Evolutionary conservation across 1,140 invertebrate genomes (phyloP).

Genomic region (Papilio polyxenes): DNA sequence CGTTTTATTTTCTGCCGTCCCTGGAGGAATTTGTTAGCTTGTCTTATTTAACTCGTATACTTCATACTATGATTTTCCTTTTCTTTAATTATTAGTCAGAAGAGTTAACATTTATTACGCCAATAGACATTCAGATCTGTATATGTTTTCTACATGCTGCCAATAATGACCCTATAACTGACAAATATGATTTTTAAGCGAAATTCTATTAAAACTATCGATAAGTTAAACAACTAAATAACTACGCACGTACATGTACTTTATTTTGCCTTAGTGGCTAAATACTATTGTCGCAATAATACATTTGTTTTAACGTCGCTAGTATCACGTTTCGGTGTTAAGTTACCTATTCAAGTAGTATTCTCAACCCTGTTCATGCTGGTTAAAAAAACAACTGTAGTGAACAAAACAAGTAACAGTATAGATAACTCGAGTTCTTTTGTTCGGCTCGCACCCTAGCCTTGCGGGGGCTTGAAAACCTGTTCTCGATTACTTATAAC

Average conservation of each 20-base stretch:
- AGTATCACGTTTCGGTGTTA: slow-evolving; percentile 46
- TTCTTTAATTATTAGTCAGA: not conserved
- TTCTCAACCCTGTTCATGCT: slow-evolving; percentile 58
- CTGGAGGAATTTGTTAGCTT: slow-evolving; percentile 13
- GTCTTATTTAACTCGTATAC: not conserved
- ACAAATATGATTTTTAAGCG: not conserved
- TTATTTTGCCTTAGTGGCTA: not conserved
- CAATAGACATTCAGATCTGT: too few relatives aligned
- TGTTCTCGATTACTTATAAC: slow-evolving; percentile 60
- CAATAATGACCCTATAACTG: not conserved
- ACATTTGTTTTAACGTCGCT: slow-evolving; percentile 20
- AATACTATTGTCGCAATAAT: not conserved
- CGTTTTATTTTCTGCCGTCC: slow-evolving; percentile 49
- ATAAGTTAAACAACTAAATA: not conserved
- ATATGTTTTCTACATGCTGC: too few relatives aligned
- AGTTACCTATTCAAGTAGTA: slow-evolving; percentile 61
- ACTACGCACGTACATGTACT: not conserved
- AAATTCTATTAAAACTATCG: not conserved
- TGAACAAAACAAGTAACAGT: slow-evolving; percentile 45
- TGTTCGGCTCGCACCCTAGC: slow-evolving; percentile 54
- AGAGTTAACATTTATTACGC: too few relatives aligned
- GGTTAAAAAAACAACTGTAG: slow-evolving; percentile 56
- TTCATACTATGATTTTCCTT: not conserved
- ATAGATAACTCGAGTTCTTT: slow-evolving; percentile 53
- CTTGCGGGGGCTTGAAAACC: slow-evolving; percentile 59